phyloP scores from a whole-genome alignment of 2,113 vertebrate species.

The Pterocles burchelli region DNA sequence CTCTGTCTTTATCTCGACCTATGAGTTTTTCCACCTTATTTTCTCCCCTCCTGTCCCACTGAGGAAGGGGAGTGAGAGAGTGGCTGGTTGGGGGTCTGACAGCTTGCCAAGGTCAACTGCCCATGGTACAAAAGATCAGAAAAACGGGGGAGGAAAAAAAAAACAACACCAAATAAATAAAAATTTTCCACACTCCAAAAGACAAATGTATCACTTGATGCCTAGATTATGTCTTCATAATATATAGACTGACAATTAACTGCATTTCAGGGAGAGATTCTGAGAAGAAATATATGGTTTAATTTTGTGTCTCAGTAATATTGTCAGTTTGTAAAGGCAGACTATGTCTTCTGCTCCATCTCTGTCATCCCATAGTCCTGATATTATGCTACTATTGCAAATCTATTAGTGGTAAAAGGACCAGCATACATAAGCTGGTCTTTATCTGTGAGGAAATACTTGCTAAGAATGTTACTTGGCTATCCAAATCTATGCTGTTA shows the following conservation, averaged over 20 bases:
- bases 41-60: background rate
- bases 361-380: background rate
- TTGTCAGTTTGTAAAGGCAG: background rate
- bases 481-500: background rate
- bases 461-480: background rate
- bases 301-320: background rate
- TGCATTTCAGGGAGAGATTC: background rate
- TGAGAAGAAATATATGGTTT: background rate
- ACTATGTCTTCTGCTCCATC: background rate
- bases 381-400: background rate
- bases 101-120: background rate
- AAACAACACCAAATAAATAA: too few species aligned
- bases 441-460: background rate
- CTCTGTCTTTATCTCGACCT: background rate
- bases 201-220: background rate
- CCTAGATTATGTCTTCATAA: background rate
- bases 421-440: background rate
- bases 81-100: background rate
- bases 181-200: background rate
- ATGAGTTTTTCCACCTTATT: background rate
- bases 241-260: background rate
- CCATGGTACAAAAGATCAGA: background rate
- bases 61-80: background rate
- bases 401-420: background rate
- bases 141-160: background rate